phyloP scores from a whole-genome alignment of 2,888 invertebrate genomes.

The Luperina testacea region DNA sequence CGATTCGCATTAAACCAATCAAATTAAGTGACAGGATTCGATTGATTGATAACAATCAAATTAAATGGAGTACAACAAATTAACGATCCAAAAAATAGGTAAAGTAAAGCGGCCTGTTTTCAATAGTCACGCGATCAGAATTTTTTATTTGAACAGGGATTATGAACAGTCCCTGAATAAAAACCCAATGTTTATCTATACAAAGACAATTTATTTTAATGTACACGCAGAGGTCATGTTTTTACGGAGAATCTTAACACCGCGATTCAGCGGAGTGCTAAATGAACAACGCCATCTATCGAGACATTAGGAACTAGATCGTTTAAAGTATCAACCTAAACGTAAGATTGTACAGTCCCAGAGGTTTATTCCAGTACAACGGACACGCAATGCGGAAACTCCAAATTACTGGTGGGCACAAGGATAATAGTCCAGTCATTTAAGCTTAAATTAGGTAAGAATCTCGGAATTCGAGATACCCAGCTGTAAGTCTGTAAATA shows the following conservation, averaged over 20 bases:
- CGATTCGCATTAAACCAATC: slow-evolving; percentile 35
- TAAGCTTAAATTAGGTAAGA: no score
- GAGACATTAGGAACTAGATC: no score
- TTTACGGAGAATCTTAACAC: no score
- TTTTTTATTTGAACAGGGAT: slow-evolving; percentile 73
- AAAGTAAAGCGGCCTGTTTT: slow-evolving; percentile 60
- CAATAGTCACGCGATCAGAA: slow-evolving; percentile 65
- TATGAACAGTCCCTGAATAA: slow-evolving; percentile 50
- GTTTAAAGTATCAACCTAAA: no score
- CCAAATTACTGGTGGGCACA: slow-evolving; percentile 50
- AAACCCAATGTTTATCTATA: no score
- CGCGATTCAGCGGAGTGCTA: no score
- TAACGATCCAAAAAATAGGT: slow-evolving; percentile 64
- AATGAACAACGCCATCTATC: no score
- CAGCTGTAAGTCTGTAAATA: no score
- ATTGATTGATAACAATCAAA: slow-evolving; percentile 64
- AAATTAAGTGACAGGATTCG: slow-evolving; percentile 51
- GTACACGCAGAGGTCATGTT: no score
- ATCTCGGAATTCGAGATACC: no score
- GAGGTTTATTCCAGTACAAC: slow-evolving; percentile 70
- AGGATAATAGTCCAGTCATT: no score
- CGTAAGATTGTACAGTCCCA: slow-evolving; percentile 12
- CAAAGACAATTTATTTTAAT: no score
- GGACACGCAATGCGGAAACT: slow-evolving; percentile 68
- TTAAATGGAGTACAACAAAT: slow-evolving; percentile 62